Evolutionary conservation across 1,140 invertebrate species (phyloP).

Genomic region (Aethina tumida): DNA sequence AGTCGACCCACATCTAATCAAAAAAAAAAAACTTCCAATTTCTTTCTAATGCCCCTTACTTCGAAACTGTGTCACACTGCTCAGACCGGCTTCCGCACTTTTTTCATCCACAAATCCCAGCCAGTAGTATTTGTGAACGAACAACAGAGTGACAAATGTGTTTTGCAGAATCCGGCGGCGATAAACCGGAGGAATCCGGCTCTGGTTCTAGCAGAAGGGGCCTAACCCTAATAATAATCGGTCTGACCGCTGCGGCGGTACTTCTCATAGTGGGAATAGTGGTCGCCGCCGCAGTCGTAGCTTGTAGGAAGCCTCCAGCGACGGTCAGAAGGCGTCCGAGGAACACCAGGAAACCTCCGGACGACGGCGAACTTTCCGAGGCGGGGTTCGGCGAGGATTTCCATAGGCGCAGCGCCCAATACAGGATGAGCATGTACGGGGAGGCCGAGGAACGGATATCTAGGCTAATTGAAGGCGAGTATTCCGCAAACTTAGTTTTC

Average conservation of each 20-base stretch:
- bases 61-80: too few relatives aligned
- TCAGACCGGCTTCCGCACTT: too few relatives aligned
- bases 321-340: conserved; percentile 10
- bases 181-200: conserved; percentile 6
- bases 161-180: conserved; percentile 7
- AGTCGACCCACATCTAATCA: too few relatives aligned
- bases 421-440: conserved; percentile 33
- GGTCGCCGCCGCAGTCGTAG: conserved; percentile 23
- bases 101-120: too few relatives aligned
- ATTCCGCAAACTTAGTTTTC: not conserved
- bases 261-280: conserved; percentile 30
- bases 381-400: conserved; percentile 34
- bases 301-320: conserved; percentile 22
- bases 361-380: conserved; percentile 32
- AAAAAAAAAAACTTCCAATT: too few relatives aligned
- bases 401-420: conserved; percentile 31
- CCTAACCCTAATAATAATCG: conserved; percentile 30
- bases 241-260: conserved; percentile 22
- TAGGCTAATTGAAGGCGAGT: conserved; percentile 23
- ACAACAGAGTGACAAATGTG: too few relatives aligned
- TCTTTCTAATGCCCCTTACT: too few relatives aligned
- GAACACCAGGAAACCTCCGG: conserved; percentile 26
- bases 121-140: too few relatives aligned
- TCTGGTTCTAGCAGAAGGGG: conserved; percentile 11
- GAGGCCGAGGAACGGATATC: conserved; percentile 30